Evolutionary conservation across 2,113 vertebrate species (phyloP), one percentile per base, ranked within the genome.

Genomic region (Pagrus major): DNA sequence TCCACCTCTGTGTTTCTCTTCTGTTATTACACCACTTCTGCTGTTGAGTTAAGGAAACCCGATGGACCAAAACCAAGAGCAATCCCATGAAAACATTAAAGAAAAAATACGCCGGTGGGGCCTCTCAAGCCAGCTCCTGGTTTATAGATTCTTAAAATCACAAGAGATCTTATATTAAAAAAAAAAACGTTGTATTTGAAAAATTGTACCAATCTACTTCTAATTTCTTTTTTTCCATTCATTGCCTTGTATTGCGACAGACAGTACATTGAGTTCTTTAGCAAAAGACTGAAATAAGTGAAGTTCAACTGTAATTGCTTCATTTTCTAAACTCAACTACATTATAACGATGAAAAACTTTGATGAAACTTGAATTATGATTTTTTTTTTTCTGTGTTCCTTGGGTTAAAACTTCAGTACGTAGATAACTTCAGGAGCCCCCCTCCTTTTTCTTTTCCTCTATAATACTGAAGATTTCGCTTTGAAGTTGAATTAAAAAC

Each of bases 401-500:
- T 72, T 60, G 76, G 69, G 78, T 85, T 81, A 75, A 85, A 85
- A 90, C 72, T 70, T 89, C 71, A 83, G 83, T 73, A 79, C 77
- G 82, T 70, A 76, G 87, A 89, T 91, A 88, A 78, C 66, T 89
- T 80, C 71, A 70, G 44, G 89, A 52, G 56, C 59, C 51, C 29
- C 39, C 14, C 16, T 63, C 41, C 7, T 1, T 6, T 68, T 55
- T 65, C 75, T 78, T 79, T 51, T 42, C 46, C 46, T 42, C 46
- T 77, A 60, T 81, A 72, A 91, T 60, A 63, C 76, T 55, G 71
- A 87, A 78, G 67, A 73, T 84, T 87, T 84, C 33, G 25, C 84
- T 89, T 91, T 89, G 60, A 90, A 92, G 87, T 81, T 85, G 81
- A 89, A 92, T 91, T 86, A 90, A 89, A 88, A 88, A 80, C 81